Base-by-base conservation (phyloP, 2,113 vertebrate genomes). In the Fukomys damarensis region DNA sequence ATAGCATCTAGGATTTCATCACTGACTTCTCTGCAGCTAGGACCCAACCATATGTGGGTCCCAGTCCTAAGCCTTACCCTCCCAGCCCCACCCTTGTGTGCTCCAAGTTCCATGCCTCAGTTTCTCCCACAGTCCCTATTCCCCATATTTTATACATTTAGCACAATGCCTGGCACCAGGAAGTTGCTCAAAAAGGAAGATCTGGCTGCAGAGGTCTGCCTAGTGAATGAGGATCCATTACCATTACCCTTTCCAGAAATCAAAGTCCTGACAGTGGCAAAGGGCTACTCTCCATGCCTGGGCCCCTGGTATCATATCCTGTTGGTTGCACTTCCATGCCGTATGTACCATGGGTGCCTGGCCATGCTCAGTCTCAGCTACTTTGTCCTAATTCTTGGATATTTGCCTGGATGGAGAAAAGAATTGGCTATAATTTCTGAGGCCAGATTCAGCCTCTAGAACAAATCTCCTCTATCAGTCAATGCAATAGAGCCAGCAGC, bases 91-190 rank as follows among this genome's bases (percentile, higher is more conserved):
- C 32, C 24, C 49, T 52, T 35, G 28, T 7, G 2, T 82, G 30
- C 24, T 63, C 46, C 30, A 93, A 20, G 49, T 84, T 22, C 26
- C 28, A 79, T 72, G 22, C 26, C 38, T 46, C 16, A 5, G 46
- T 59, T 94, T 66, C 43, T 70, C 38, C 74, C 9, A 2, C 11
- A 20, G 14, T 16, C 35, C 26, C 41, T 30, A 11, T 88, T 89
- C n/a, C 43, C 43, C 59, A 92, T 89, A 41, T 54, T 96, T 82
- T 86, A 35, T 84, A 11, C 38, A 28, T 89, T 83, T n/a, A 74
- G 28, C 58, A 56, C 12, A 54, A 77, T 86, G 12, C 8, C 49
- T 92, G 86, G 30, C n/a, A 54, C 41, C 30, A n/a, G 24, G 26
- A 49, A 93, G 32, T 32, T 80, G 11, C 28, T 83, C 1, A 1